Base-by-base conservation (phyloP, 1,140 invertebrate species). In the Bombus fervidus region DNA sequence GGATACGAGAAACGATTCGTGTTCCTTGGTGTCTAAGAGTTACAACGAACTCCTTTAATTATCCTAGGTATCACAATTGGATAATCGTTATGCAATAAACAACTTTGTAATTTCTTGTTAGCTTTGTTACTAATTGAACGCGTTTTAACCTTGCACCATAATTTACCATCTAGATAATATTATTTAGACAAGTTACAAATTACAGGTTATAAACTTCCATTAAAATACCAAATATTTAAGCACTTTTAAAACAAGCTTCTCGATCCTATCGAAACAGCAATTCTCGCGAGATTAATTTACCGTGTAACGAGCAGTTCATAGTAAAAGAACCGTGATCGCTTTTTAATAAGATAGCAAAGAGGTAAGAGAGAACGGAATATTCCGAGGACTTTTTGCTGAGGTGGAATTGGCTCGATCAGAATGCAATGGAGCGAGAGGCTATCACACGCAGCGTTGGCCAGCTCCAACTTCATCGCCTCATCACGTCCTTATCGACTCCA, bases 381-480 rank as follows among this genome's bases (percentile, higher is more conserved):
- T 79, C 47, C n/a, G 37, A 8, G 5, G 22, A 62, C 3, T 59
- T 80, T 71, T 12, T 8, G 12, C 13, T 1, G 53, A 31, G n/a
- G 13, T 18, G 68, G 73, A 88, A 41, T 75, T 78, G 86, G 68
- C 71, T 86, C 88, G 89, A 92, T 92, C 83, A 87, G 86, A 82
- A 90, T 88, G 88, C 89, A 91, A 91, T 92, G 89, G 87, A 89
- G 88, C 86, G 87, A 85, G 77, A 92, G 72, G 86, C 88, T 78
- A 92, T 92, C 90, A 91, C 79, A 91, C 86, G 89, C 91, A 91
- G 89, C 64, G 84, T 74, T 79, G 87, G 62, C 47, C 85, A 88
- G 57, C 81, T 80, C 74, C 47, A 71, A 83, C 79, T 80, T 81
- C 82, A 86, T 87, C 85, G 87, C 71, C 76, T 81, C 37, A 69